Percentiles rank a stretch among this genome's conserved stretches.
These are phyloP conservation scores for Amblyopsis rosae DNA, from an alignment of 2,113 vertebrate genomes.

Conservation along the genomic window DNA sequence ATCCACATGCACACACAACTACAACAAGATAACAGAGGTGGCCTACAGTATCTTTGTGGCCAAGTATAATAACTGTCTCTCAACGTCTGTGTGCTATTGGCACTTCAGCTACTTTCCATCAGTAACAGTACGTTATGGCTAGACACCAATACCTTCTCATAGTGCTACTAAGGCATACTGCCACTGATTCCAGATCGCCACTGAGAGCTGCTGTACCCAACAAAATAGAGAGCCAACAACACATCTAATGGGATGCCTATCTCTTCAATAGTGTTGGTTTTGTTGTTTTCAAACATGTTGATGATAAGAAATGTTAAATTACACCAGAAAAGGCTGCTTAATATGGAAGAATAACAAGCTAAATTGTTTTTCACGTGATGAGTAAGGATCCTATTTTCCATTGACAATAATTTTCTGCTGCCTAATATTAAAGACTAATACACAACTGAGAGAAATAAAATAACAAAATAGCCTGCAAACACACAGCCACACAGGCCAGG, in stretches of 20 bases:
- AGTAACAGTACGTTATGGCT: slow-evolving; percentile 51
- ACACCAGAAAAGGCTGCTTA: not conserved
- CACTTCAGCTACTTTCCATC: slow-evolving; percentile 37
- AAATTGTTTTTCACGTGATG: slow-evolving; percentile 7
- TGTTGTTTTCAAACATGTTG: too few species aligned
- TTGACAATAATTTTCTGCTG: slow-evolving; percentile 15
- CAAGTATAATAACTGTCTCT: slow-evolving; percentile 51
- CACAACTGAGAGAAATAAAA: slow-evolving; percentile 27
- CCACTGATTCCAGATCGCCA: slow-evolving; percentile 58
- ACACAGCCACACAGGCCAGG: slow-evolving; percentile 20
- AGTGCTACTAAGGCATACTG: slow-evolving; percentile 54
- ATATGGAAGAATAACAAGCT: slow-evolving; percentile 7
- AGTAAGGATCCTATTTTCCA: slow-evolving; percentile 29
- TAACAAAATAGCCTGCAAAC: slow-evolving; percentile 3
- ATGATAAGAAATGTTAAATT: too few species aligned
- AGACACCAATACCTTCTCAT: slow-evolving; percentile 56
- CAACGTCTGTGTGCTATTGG: slow-evolving; percentile 24
- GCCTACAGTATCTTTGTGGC: slow-evolving; percentile 24
- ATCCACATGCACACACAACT: slow-evolving; percentile 1
- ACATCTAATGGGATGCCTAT: slow-evolving; percentile 56
- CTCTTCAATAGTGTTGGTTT: slow-evolving; percentile 21
- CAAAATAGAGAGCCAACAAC: slow-evolving; percentile 45
- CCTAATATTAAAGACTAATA: slow-evolving; percentile 7
- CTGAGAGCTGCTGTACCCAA: slow-evolving; percentile 59
- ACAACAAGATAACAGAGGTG: slow-evolving; percentile 42